phyloP scores from a whole-genome alignment of 2,113 vertebrate genomes.

The Rana temporaria region DNA sequence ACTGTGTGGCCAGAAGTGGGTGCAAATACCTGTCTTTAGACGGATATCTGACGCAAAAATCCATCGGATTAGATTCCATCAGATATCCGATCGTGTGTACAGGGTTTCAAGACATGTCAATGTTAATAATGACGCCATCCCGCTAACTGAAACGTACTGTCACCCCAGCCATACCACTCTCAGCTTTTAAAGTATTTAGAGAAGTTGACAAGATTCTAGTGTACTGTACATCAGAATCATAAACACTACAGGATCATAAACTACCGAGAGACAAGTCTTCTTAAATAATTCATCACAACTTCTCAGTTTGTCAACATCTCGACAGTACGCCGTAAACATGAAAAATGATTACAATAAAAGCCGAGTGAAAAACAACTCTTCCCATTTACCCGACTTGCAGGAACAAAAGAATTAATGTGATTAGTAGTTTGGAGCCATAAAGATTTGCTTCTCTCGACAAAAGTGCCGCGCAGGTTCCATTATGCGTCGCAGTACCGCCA shows the following conservation, averaged over 20 bases:
- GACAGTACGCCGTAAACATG: conserved; percentile 40
- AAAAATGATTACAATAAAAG: conserved; percentile 55
- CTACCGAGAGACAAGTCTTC: conserved; percentile 40
- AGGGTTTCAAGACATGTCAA: neutral
- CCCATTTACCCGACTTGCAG: conserved; percentile 26
- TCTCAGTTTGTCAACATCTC: conserved; percentile 35
- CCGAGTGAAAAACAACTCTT: conserved; percentile 22
- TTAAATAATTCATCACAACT: conserved; percentile 52
- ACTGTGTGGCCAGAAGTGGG: no score
- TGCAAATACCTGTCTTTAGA: no score
- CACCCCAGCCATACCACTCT: neutral
- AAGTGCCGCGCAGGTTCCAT: conserved; percentile 5
- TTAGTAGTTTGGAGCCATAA: conserved; percentile 20
- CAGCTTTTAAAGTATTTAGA: conserved; percentile 23
- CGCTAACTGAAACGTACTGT: conserved; percentile 5
- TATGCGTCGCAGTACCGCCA: neutral
- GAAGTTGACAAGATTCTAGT: conserved; percentile 23
- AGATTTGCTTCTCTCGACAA: conserved; percentile 13
- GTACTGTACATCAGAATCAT: conserved; percentile 40
- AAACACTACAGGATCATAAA: conserved; percentile 43
- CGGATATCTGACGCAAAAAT: no score
- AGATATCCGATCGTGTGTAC: no score
- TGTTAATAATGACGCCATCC: neutral
- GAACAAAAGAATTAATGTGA: conserved; percentile 41
- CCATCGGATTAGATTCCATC: no score